These are phyloP conservation scores for Lanius ludovicianus DNA, from an alignment of 2,113 vertebrate genomes.

Conservation along the genomic window DNA sequence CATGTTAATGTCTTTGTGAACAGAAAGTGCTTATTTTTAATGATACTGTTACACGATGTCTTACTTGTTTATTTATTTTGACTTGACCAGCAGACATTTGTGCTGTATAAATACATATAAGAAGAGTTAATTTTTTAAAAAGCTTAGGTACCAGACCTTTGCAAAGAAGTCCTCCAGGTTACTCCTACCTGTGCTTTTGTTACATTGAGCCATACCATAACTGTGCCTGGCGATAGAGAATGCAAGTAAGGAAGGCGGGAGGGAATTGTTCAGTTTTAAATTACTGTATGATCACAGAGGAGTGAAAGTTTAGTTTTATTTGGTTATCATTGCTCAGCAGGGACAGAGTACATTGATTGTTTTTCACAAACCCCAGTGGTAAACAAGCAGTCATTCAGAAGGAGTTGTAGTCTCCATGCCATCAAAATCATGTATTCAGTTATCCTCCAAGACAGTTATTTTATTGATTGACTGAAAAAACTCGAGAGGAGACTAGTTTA, in stretches of 20 bases:
- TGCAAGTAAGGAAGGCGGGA: background rate
- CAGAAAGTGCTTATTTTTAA: background rate
- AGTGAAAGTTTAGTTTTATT: background rate
- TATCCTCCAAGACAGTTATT: background rate
- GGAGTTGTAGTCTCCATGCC: background rate
- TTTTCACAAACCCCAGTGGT: background rate
- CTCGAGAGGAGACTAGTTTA: background rate
- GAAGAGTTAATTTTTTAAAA: background rate
- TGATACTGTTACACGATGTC: background rate
- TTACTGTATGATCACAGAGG: background rate
- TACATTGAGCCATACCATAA: background rate
- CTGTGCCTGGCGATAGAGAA: background rate
- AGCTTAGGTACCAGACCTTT: background rate
- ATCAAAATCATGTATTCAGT: background rate
- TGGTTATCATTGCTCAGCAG: background rate
- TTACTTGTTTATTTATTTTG: background rate
- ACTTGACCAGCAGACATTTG: background rate
- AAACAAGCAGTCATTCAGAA: background rate
- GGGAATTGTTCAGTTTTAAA: background rate
- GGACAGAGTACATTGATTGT: background rate
- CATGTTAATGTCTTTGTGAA: background rate
- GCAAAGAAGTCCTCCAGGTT: background rate
- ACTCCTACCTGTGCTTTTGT: background rate
- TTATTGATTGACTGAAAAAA: slow-evolving; percentile 11
- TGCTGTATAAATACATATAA: background rate